A percentile compares a stretch with the other conserved stretches of the same genome.
Evolutionary conservation across 2,888 invertebrate genomes (phyloP).

Genomic region (Chymomyza fuscimana): DNA sequence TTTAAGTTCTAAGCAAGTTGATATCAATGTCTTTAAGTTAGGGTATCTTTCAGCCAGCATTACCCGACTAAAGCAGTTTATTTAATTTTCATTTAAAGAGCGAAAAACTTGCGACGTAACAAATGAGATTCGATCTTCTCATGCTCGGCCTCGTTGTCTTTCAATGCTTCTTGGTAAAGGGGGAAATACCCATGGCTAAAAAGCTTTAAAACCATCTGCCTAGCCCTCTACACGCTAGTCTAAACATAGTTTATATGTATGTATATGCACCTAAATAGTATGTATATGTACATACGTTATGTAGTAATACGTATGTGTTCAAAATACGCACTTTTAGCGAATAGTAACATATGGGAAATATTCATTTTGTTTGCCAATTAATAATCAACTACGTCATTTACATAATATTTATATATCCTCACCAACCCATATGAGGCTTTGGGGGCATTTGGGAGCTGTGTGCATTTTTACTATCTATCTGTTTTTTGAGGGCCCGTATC

Average conservation of each 20-base stretch:
- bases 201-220: not conserved
- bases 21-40: too few relatives aligned
- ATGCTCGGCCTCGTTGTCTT: not conserved
- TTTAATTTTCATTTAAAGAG: not conserved
- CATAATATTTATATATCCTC: not conserved
- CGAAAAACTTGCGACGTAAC: not conserved
- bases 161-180: not conserved
- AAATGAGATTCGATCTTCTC: not conserved
- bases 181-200: not conserved
- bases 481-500: slow-evolving; percentile 23
- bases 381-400: not conserved
- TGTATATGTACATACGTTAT: not conserved
- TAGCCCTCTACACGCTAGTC: not conserved
- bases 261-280: not conserved
- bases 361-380: not conserved
- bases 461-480: not conserved
- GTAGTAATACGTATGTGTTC: not conserved
- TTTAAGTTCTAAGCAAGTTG: too few relatives aligned
- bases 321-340: not conserved
- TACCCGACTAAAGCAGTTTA: not conserved
- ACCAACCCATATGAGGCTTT: not conserved
- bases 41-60: not conserved
- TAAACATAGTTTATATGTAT: not conserved
- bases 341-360: not conserved
- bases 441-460: not conserved